A percentile compares a stretch with the other conserved stretches of the same genome.
phyloP scores from a whole-genome alignment of 1,140 invertebrate species.

The Wasmannia auropunctata region DNA sequence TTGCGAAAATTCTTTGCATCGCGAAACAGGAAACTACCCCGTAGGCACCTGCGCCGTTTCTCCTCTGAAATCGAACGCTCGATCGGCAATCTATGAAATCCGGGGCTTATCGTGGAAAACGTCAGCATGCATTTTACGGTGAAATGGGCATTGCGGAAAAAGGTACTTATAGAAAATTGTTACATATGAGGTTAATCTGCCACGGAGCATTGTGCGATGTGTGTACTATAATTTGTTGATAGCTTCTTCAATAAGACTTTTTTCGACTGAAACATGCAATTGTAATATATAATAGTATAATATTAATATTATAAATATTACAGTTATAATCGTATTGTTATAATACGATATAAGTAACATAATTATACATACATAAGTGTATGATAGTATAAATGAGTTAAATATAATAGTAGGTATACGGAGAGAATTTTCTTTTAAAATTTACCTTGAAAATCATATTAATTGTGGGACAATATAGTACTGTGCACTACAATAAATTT shows the following conservation, averaged over 20 bases:
- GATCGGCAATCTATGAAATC: constrained; percentile 17
- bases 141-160: not conserved
- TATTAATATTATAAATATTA: too few relatives aligned
- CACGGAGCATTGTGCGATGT: not conserved
- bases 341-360: too few relatives aligned
- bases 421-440: too few relatives aligned
- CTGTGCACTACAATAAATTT: too few relatives aligned
- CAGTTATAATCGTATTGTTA: not conserved
- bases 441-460: too few relatives aligned
- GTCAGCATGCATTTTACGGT: not conserved
- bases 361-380: too few relatives aligned
- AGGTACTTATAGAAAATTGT: not conserved
- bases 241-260: not conserved
- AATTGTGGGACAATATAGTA: too few relatives aligned
- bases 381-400: too few relatives aligned
- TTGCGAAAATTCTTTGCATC: constrained; percentile 30
- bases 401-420: too few relatives aligned
- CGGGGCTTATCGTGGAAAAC: not conserved
- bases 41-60: not conserved
- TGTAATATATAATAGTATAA: too few relatives aligned
- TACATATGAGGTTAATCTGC: not conserved
- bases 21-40: not conserved
- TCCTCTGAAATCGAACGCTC: not conserved
- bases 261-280: not conserved
- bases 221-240: not conserved